Base-by-base conservation (phyloP, 1,140 invertebrate species). In the Aplysia californica region DNA sequence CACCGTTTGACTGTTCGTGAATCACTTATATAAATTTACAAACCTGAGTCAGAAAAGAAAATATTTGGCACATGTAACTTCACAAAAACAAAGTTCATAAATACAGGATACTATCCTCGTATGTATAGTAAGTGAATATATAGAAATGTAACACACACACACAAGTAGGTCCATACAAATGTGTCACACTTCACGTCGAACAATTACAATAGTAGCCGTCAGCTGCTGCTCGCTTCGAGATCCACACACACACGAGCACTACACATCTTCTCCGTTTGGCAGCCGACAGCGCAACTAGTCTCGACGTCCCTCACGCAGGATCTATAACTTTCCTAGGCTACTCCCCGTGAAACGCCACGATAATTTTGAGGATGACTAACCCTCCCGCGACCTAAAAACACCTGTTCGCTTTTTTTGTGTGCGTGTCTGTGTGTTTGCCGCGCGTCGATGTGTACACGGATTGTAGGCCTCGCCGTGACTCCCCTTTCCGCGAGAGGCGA, bases 281-380 rank as follows among this genome's bases (percentile, higher is more conserved):
- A 26, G 1, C 31, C 31, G 33, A 1, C 5, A 21, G 29, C 36
- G 70, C 70, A 61, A 72, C 56, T 72, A 39, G 70, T 61, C 36
- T 38, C 18, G 29, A 23, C 26, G 10, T 50, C 44, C 44, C 44
- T 50, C 44, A 15, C 44, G 10, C 44, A 15, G 10, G n/a, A 50
- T 50, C 10, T 50, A 50, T 58, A 26, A 35, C 21, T 21, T 41
- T 39, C 33, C 50, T 50, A 6, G 3, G 26, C 2, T 0, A 33
- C 31, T 10, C 2, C 23, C 50, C 21, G 23, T 44, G 41, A 35
- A 15, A 71, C 44, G 44, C 41, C 3, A 3, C n/a, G 1, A 21
- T 23, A n/a, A n/a, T n/a, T n/a, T n/a, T n/a, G n/a, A n/a, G n/a
- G 68, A 61, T 61, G 70, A 72, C 70, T 72, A 72, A 72, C 39